Percentiles rank a stretch among this genome's conserved stretches.
Conservation (phyloP, 2,797 vertebrate species). For the Scleropages formosus region DNA sequence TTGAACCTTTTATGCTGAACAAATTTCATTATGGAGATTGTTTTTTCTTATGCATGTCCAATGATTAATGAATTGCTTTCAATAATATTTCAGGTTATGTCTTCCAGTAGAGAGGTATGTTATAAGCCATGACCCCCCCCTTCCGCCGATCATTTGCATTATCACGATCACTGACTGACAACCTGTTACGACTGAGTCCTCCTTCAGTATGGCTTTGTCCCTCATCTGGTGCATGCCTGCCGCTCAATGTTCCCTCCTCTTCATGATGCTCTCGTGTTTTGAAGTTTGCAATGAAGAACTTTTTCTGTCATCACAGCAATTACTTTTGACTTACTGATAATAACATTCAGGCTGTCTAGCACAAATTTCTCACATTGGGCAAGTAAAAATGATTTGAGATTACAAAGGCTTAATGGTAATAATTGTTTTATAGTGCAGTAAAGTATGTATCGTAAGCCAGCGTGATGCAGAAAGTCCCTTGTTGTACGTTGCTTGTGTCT, state of each 20-base stretch:
- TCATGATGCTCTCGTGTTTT: neutral
- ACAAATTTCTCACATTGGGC: slow-evolving; percentile 12
- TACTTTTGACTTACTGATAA: neutral
- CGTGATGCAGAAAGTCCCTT: slow-evolving; percentile 21
- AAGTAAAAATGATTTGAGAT: slow-evolving; percentile 3
- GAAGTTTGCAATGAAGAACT: slow-evolving; percentile 24
- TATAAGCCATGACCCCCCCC: slow-evolving; percentile 16
- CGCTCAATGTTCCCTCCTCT: neutral
- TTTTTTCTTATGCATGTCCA: neutral
- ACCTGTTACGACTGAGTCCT: neutral
- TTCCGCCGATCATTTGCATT: neutral
- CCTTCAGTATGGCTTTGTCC: slow-evolving; percentile 21
- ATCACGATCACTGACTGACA: slow-evolving; percentile 7
- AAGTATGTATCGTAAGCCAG: slow-evolving; percentile 6
- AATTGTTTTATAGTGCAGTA: too few species aligned
- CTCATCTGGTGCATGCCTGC: slow-evolving; percentile 27
- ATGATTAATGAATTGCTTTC: slow-evolving; percentile 37
- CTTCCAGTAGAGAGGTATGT: slow-evolving; percentile 43
- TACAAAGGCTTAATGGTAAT: neutral
- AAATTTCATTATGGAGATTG: slow-evolving; percentile 14
- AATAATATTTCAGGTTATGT: slow-evolving; percentile 43
- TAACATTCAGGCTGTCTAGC: neutral
- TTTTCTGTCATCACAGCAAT: slow-evolving; percentile 27
- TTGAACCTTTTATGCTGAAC: neutral
- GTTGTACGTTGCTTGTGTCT: slow-evolving; percentile 8